Evolutionary conservation across 2,888 invertebrate species (phyloP), one percentile per base, ranked within the genome.

Genomic region (Nemotelus nigrinus): DNA sequence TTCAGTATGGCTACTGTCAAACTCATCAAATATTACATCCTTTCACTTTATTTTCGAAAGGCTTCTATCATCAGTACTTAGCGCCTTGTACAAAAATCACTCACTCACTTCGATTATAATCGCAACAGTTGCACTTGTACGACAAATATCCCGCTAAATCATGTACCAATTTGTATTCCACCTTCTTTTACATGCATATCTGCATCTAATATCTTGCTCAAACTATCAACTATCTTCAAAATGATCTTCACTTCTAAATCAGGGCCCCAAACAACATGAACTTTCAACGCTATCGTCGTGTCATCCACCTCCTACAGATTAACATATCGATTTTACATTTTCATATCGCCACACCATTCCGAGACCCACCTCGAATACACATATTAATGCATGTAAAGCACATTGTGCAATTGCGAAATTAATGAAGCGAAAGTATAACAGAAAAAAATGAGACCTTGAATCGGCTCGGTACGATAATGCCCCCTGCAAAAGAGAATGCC

Each of bases 401-500:
- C 43, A 39, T 63, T 63, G 39, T 63, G 63, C 63, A 63, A 67
- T 45, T 47, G 67, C 50, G 47, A 57, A 58, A n/a, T 58, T 72
- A 72, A 72, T 58, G 72, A 72, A 58, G 72, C 72, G 72, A 72
- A 72, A 72, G 72, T 72, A 72, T 72, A 43, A 45, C 41, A 43
- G 43, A 41, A 70, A 68, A 53, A 70, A 67, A 6, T 39, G n/a
- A 57, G 72, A 58, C 72, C 72, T 72, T 72, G 58, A 47, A 58
- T 45, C 39, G 50, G 25, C 3, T 45, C 50, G 10, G 50, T 39
- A 57, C 10, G 50, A 67, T 67, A 67, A 67, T 25, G 50, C 25
- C 25, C 25, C 25, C 67, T 48, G 50, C 50, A n/a, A 50, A 67
- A 48, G 67, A 67, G 67, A 67, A 67, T 67, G 67, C 67, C 67